Conservation (phyloP, 2,888 invertebrate species). For the Drosophila subsilvestris region DNA sequence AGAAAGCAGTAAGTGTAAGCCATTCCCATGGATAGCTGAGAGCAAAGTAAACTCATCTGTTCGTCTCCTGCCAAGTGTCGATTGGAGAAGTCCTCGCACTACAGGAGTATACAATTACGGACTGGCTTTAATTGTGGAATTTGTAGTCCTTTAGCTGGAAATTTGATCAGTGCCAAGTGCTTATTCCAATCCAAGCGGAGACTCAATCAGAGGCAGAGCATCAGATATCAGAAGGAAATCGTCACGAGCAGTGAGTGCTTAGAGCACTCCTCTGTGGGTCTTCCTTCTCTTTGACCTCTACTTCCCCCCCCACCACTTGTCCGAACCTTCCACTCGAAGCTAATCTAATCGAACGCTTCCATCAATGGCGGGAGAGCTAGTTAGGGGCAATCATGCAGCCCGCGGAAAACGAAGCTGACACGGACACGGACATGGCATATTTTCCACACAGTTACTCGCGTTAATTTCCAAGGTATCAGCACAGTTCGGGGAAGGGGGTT, state of each 20-base stretch:
- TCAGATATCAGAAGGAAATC: background rate
- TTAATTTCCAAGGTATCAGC: conserved; percentile 56
- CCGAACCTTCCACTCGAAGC: background rate
- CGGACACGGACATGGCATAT: conserved; percentile 66
- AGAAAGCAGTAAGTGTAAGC: too few species aligned
- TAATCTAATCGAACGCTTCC: conserved; percentile 30
- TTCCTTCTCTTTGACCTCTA: too few species aligned
- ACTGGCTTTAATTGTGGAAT: too few species aligned
- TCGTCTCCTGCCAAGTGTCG: too few species aligned
- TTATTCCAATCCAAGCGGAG: background rate
- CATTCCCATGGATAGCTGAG: too few species aligned
- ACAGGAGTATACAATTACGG: too few species aligned
- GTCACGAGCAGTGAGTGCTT: background rate
- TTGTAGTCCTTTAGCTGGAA: background rate
- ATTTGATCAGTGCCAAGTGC: background rate
- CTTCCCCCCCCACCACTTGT: background rate
- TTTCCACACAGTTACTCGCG: conserved; percentile 74
- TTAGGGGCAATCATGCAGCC: conserved; percentile 3
- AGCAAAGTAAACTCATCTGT: too few species aligned
- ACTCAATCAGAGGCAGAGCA: background rate
- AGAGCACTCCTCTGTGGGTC: too few species aligned
- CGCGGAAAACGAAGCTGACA: background rate
- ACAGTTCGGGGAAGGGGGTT: background rate
- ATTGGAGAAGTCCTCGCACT: too few species aligned
- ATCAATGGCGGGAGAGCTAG: conserved; percentile 11